Base-by-base conservation (phyloP, 2,888 invertebrate species). In the Hedya salicella region DNA sequence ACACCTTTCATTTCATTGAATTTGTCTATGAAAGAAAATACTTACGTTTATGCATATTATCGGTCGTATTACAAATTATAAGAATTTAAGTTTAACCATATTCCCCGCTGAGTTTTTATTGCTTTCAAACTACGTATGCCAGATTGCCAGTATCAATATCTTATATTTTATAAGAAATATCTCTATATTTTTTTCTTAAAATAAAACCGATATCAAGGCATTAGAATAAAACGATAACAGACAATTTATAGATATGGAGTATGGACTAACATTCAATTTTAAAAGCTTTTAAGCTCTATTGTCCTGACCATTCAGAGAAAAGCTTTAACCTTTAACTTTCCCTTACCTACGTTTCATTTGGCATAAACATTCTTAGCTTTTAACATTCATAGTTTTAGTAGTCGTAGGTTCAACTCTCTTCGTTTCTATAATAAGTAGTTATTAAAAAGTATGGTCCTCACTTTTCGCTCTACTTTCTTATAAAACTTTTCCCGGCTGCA, bases 401-500 rank as follows among this genome's bases (percentile, higher is more conserved):
- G 11, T 21, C 13, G 14, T 54, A 44, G n/a, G n/a, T n/a, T 19
- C 17, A 17, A 17, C 16, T 44, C 8, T 16, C 19, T 44, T 44
- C 6, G 3, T 17, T 44, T 9, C 17, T 44, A 17, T 11, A 19
- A 19, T 13, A 44, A 9, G 19, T 48, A 21, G 4, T 48, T 21
- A 48, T 48, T 21, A 48, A 21, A 48, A 21, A 13, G 13, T 48
- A 25, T 44, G 30, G 17, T 9, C 9, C 16, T 25, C 17, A 14
- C 36, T 36, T 44, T 17, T 8, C 30, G 56, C 16, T 44, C 16
- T 30, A 44, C 17, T 57, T 44, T 57, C 32, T 8, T 57, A 16
- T 44, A 65, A 63, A 60, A 65, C 65, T 60, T 64, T 59, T 59
- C 64, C 57, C 56, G 44, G 50, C n/a, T 25, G 17, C 59, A 25